Evolutionary conservation across 1,140 invertebrate species (phyloP).

Genomic region (Papilio polytes): DNA sequence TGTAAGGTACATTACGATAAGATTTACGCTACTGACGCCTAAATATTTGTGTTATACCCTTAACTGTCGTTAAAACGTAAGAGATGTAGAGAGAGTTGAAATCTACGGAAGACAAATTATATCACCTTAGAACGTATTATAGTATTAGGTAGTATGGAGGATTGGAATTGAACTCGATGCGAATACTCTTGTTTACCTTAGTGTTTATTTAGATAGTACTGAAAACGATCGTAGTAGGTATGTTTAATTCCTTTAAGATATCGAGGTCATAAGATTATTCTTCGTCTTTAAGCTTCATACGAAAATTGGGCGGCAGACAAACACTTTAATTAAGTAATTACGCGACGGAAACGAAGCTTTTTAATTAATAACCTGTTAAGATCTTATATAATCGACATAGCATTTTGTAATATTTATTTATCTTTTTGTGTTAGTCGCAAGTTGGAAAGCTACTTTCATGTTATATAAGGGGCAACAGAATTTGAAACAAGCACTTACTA

Average conservation of each 20-base stretch:
- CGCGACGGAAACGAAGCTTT: conserved; percentile 1
- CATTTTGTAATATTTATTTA: background rate
- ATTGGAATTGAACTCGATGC: no score
- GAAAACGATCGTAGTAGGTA: no score
- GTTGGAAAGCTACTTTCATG: no score
- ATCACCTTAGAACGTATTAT: background rate
- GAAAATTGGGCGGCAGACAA: background rate
- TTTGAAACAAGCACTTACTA: background rate
- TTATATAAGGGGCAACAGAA: no score
- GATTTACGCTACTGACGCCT: no score
- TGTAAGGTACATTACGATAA: no score
- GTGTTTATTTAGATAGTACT: background rate
- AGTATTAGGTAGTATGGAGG: background rate
- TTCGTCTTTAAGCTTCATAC: background rate
- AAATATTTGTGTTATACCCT: no score
- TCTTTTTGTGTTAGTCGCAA: no score
- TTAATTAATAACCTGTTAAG: background rate
- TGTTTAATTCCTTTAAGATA: no score
- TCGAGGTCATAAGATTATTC: background rate
- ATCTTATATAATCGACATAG: background rate
- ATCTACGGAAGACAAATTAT: background rate
- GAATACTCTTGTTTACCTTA: no score
- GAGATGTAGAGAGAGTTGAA: no score
- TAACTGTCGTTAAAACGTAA: no score
- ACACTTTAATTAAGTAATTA: conserved; percentile 17